These are phyloP conservation scores for Agapornis canus DNA, from an alignment of 2,797 vertebrate genomes.

Conservation along the genomic window DNA sequence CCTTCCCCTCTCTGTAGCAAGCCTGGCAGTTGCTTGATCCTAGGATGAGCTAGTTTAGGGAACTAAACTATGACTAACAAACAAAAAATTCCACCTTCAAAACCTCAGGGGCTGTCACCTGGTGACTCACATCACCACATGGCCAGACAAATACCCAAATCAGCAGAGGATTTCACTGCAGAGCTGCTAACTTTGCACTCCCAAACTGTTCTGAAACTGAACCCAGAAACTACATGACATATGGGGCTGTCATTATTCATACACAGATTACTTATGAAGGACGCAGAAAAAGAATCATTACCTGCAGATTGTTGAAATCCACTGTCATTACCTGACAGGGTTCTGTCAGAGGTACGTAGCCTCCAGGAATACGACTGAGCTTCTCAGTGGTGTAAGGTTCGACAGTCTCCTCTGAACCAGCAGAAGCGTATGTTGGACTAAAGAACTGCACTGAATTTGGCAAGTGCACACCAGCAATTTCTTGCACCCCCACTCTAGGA, in stretches of 20 bases:
- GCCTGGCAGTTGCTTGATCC: neutral
- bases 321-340: conserved; percentile 87
- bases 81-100: neutral
- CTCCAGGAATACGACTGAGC: conserved; percentile 89
- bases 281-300: conserved; percentile 17
- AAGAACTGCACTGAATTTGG: conserved; percentile 82
- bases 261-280: neutral
- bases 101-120: neutral
- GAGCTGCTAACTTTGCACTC: neutral
- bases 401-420: conserved; percentile 83
- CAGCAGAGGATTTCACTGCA: neutral
- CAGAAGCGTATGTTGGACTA: conserved; percentile 83
- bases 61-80: neutral
- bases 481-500: conserved; percentile 80
- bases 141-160: neutral
- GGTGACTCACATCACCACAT: neutral
- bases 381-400: conserved; percentile 98
- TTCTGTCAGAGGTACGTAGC: conserved; percentile 86
- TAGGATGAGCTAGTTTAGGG: neutral
- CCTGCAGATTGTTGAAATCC: conserved; percentile 92
- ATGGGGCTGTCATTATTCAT: fast-evolving
- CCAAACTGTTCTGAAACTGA: neutral
- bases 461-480: conserved; percentile 84
- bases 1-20: neutral
- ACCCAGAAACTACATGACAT: neutral